A percentile compares a stretch with the other conserved stretches of the same genome.
Evolutionary conservation across 2,797 vertebrate genomes (phyloP).

Genomic region (Chromis chromis): DNA sequence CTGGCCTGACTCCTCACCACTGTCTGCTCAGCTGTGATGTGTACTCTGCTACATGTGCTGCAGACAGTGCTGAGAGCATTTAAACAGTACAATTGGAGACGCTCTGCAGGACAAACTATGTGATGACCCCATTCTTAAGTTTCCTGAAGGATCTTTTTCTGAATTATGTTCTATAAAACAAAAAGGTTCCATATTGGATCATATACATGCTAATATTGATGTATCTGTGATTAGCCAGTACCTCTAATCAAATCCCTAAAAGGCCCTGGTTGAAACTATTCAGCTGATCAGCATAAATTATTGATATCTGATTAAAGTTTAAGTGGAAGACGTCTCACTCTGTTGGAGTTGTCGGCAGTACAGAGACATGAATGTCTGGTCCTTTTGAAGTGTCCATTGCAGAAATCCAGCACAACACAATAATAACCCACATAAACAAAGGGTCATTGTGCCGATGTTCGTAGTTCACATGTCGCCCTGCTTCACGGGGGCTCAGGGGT

Average conservation of each 20-base stretch:
- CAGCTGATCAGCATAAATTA: neutral
- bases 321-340: neutral
- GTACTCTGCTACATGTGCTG: too few species aligned
- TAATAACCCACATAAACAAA: neutral
- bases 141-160: too few species aligned
- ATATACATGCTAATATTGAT: too few species aligned
- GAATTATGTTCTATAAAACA: too few species aligned
- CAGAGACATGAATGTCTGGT: neutral
- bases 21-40: too few species aligned
- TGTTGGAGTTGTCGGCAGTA: neutral
- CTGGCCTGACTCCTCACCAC: too few species aligned
- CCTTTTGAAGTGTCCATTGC: neutral
- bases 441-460: neutral
- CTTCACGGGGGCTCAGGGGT: neutral
- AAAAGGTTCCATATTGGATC: too few species aligned
- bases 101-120: too few species aligned
- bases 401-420: conserved; percentile 1
- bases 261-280: neutral
- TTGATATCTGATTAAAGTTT: neutral
- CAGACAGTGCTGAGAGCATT: too few species aligned
- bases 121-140: too few species aligned
- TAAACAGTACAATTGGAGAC: too few species aligned
- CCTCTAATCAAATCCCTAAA: neutral
- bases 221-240: too few species aligned
- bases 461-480: neutral